A percentile compares a stretch with the other conserved stretches of the same genome.
Evolutionary conservation across 2,888 invertebrate species (phyloP).

Genomic region (Volucella bombylans): DNA sequence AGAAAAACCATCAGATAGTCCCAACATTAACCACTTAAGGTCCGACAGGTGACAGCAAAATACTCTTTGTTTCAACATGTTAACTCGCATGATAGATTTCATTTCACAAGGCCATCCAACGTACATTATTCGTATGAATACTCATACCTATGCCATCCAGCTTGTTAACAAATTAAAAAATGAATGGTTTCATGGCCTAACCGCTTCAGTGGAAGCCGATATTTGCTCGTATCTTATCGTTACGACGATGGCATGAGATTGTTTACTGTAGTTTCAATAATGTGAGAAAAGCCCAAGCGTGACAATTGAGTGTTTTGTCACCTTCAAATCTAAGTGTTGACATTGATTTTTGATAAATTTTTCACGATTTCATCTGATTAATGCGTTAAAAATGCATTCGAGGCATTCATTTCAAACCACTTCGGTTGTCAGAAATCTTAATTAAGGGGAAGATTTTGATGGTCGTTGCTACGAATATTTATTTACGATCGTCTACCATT

Average conservation of each 20-base stretch:
- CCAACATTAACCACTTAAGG: too few relatives aligned
- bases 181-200: conserved; percentile 22
- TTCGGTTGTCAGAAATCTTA: too few relatives aligned
- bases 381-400: not conserved
- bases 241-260: not conserved
- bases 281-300: conserved; percentile 10
- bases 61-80: too few relatives aligned
- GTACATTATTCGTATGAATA: too few relatives aligned
- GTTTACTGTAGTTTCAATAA: conserved; percentile 2
- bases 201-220: conserved; percentile 36
- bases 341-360: conserved; percentile 6
- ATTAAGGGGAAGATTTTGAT: too few relatives aligned
- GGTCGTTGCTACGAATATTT: too few relatives aligned
- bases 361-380: not conserved
- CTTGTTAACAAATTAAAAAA: conserved; percentile 39
- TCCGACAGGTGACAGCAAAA: too few relatives aligned
- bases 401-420: not conserved
- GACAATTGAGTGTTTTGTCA: conserved; percentile 10
- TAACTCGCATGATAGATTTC: too few relatives aligned
- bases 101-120: too few relatives aligned
- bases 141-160: not conserved
- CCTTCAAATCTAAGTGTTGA: conserved; percentile 13
- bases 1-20: too few relatives aligned
- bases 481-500: too few relatives aligned
- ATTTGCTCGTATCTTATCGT: conserved; percentile 12